phyloP scores from a whole-genome alignment of 1,140 invertebrate species.

The Psix sp. region DNA sequence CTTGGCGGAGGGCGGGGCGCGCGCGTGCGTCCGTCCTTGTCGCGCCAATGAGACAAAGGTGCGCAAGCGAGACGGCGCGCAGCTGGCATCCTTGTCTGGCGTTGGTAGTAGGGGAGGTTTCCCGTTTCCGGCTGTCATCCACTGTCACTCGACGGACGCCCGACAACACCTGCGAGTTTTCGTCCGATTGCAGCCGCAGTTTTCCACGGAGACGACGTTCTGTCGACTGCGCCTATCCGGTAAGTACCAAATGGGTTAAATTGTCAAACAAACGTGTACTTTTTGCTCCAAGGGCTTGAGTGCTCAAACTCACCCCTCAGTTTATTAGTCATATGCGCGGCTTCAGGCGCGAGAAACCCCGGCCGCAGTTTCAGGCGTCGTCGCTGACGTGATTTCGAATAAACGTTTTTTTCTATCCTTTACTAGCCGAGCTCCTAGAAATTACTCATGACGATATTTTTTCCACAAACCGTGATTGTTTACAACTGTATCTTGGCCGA shows the following conservation, averaged over 20 bases:
- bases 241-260: too few species aligned
- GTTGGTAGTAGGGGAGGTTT: constrained; percentile 62
- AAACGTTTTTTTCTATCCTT: too few species aligned
- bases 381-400: too few species aligned
- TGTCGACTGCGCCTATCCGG: neutral
- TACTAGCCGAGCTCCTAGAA: too few species aligned
- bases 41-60: too few species aligned
- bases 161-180: constrained; percentile 22
- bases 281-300: constrained; percentile 26
- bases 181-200: neutral
- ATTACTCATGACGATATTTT: too few species aligned
- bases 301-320: constrained; percentile 57
- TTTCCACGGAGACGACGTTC: neutral
- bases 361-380: constrained; percentile 11
- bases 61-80: too few species aligned
- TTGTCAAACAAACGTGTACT: neutral
- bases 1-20: too few species aligned
- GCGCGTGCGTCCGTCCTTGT: too few species aligned
- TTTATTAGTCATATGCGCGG: constrained; percentile 65
- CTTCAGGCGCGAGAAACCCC: constrained; percentile 6
- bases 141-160: constrained; percentile 56
- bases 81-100: too few species aligned
- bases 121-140: constrained; percentile 67
- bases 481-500: too few species aligned
- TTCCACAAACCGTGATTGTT: too few species aligned